Percentiles rank a stretch among this genome's conserved stretches.
Conservation (phyloP, 64 coral and sea anemone genomes). For the Montipora cactus region DNA sequence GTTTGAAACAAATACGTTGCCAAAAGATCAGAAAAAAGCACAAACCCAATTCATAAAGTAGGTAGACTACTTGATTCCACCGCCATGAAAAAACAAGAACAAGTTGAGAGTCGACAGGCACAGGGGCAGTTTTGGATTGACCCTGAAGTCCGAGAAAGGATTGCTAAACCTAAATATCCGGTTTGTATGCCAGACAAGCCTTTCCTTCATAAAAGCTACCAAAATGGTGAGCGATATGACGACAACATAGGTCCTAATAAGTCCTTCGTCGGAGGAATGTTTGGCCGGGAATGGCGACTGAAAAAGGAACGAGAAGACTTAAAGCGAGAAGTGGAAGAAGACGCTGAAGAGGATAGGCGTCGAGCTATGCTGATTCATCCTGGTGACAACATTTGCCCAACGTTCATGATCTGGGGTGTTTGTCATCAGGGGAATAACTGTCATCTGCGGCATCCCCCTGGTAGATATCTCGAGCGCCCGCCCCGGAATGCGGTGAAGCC, state of each 20-base stretch:
- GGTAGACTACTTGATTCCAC: too few species aligned
- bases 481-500: neutral
- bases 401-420: slow-evolving; percentile 46
- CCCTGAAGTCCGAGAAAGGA: slow-evolving; percentile 11
- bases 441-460: slow-evolving; percentile 24
- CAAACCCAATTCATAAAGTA: too few species aligned
- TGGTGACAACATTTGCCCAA: slow-evolving; percentile 31
- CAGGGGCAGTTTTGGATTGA: neutral
- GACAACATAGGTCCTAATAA: neutral
- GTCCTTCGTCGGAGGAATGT: slow-evolving; percentile 2
- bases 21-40: too few species aligned
- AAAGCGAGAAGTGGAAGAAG: neutral
- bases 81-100: too few species aligned
- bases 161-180: neutral
- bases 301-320: neutral
- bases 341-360: neutral
- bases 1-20: too few species aligned
- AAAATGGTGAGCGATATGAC: neutral
- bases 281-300: neutral
- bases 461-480: slow-evolving; percentile 12
- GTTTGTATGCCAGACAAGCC: slow-evolving; percentile 20
- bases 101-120: neutral
- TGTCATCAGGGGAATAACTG: slow-evolving; percentile 32
- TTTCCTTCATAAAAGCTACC: neutral
- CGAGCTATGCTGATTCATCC: neutral